Percentiles rank a stretch among this genome's conserved stretches.
These are phyloP conservation scores for Crocuta crocuta DNA, from an alignment of 2,113 vertebrate species.

Conservation along the genomic window DNA sequence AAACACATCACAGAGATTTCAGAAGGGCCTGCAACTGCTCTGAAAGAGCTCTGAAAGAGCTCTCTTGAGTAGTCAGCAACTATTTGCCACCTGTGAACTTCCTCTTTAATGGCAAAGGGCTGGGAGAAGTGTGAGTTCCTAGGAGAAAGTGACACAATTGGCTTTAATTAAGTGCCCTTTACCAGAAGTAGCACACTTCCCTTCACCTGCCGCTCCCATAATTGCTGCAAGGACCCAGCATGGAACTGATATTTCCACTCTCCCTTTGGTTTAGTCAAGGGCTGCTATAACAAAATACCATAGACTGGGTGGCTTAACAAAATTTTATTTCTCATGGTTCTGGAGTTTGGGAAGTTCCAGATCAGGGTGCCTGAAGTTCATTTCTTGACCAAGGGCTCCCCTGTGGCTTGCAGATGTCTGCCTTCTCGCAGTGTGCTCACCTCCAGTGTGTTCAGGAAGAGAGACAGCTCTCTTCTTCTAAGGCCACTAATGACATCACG, in stretches of 20 bases:
- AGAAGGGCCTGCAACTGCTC: background rate
- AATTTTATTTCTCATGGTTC: background rate
- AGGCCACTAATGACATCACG: background rate
- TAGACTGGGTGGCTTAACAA: background rate
- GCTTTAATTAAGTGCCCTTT: background rate
- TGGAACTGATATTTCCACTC: background rate
- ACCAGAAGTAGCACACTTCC: background rate
- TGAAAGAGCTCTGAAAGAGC: background rate
- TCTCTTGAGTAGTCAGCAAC: background rate
- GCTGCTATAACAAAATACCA: background rate
- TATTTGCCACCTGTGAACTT: background rate
- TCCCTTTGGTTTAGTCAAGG: background rate
- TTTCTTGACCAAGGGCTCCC: background rate
- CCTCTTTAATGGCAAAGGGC: background rate
- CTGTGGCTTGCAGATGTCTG: background rate
- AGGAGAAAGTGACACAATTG: background rate
- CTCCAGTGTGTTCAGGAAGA: background rate
- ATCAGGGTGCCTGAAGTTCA: background rate
- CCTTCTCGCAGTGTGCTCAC: background rate
- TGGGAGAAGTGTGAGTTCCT: background rate
- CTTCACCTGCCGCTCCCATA: background rate
- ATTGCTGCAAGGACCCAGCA: background rate
- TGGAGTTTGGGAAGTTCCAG: background rate
- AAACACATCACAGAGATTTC: background rate
- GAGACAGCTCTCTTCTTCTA: background rate